Evolutionary conservation across 2,888 invertebrate genomes (phyloP), one percentile per base, ranked within the genome.

Genomic region (Philereme transversata): DNA sequence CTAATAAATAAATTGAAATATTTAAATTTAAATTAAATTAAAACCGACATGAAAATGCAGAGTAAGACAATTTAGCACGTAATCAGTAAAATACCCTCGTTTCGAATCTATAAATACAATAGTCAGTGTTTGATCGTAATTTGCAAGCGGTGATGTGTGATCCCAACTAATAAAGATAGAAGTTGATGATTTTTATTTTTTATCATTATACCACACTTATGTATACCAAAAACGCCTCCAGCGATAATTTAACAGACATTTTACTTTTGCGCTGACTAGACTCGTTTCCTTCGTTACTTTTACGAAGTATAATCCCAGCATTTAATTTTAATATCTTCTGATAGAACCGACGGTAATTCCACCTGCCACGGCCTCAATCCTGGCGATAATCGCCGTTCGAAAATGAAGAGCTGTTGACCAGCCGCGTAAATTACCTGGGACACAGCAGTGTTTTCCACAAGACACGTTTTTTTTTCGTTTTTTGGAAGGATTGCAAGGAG

Each of bases 381-480:
- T 67, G 52, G 66, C 58, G 65, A 70, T 74, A 80, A 22, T 22
- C 64, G 47, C 7, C 58, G 65, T 74, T 72, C 67, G 67, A 63
- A 67, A 74, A 78, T 78, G 74, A 78, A 83, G 78, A 70, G 77
- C 69, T 75, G 79, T 78, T 76, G 71, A 76, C 71, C 71, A 71
- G 65, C 73, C 70, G 74, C 76, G 76, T 88, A 87, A 83, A 87
- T 91, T 90, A 90, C 82, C 78, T 78, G 83, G 59, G 80, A 90
- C 89, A 90, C 90, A 86, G 81, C 83, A 74, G 90, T 87, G 88
- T 87, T 89, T 88, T 87, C 83, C 82, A 86, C 82, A 22, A 22
- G 22, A n/a, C n/a, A n/a, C n/a, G n/a, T n/a, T n/a, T n/a, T n/a
- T n/a, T n/a, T n/a, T n/a, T n/a, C n/a, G n/a, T n/a, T n/a, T n/a